Conservation (phyloP, 2,113 vertebrate genomes). For the Phrynocephalus versicolor region DNA sequence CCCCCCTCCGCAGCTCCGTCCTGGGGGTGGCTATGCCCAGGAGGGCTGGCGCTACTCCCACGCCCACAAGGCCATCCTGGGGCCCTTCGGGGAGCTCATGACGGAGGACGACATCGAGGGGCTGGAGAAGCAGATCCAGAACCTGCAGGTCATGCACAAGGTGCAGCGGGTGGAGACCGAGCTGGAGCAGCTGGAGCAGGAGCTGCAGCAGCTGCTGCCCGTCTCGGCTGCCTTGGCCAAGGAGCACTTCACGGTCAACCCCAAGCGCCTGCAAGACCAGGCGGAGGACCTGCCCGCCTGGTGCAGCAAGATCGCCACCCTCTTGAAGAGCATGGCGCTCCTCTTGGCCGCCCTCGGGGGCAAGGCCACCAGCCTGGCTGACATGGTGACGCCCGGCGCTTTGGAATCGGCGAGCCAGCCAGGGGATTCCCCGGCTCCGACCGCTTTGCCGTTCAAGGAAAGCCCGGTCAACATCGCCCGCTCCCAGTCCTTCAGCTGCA, state of each 20-base stretch:
- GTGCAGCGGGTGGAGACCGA: constrained; percentile 85
- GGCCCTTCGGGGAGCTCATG: constrained; percentile 90
- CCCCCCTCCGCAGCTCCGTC: constrained; percentile 84
- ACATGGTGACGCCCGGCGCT: constrained; percentile 59
- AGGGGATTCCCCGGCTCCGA: not conserved
- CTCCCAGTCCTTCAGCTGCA: constrained; percentile 87
- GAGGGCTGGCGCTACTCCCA: constrained; percentile 86
- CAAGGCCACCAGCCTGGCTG: constrained; percentile 79
- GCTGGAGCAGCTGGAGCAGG: constrained; percentile 80
- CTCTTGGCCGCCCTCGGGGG: constrained; percentile 82
- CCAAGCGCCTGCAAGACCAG: constrained; percentile 85
- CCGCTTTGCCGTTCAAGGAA: constrained; percentile 10
- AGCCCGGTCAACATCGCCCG: constrained; percentile 75
- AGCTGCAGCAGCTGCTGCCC: constrained; percentile 84
- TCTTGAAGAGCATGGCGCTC: constrained; percentile 84
- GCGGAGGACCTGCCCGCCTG: constrained; percentile 82
- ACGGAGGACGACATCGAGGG: constrained; percentile 86
- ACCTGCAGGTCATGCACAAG: constrained; percentile 92
- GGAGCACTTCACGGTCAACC: constrained; percentile 83
- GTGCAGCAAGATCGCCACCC: constrained; percentile 84
- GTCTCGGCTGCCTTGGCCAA: constrained; percentile 77
- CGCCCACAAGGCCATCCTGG: constrained; percentile 81
- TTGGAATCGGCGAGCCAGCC: constrained; percentile 51
- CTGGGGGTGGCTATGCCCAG: constrained; percentile 78
- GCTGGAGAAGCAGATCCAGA: constrained; percentile 94